Evolutionary conservation across 2,797 vertebrate genomes (phyloP).

Genomic region (Amniataba percoides): DNA sequence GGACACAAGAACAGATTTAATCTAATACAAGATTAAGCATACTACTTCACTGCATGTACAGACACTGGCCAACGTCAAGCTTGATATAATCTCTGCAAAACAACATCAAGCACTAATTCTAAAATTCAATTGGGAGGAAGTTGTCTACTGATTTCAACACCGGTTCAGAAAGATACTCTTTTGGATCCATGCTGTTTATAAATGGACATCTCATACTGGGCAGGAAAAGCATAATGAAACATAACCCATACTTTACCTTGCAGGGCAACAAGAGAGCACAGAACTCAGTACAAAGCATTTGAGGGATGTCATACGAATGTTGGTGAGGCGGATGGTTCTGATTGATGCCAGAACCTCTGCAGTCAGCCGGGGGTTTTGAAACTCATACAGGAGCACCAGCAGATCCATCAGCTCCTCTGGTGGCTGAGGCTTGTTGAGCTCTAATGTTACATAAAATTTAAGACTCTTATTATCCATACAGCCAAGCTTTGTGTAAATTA

Average conservation of each 20-base stretch:
- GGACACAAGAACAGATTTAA: neutral
- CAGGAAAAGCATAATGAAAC: neutral
- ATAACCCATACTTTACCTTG: constrained; percentile 71
- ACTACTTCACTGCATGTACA: neutral
- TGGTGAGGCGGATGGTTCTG: constrained; percentile 85
- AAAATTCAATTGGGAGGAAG: neutral
- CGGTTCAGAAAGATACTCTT: neutral
- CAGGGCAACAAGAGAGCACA: constrained; percentile 87
- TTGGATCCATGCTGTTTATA: neutral
- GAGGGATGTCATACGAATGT: constrained; percentile 92
- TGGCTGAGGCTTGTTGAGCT: constrained; percentile 87
- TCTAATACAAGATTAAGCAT: neutral
- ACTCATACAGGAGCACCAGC: constrained; percentile 95
- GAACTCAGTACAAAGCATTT: constrained; percentile 93
- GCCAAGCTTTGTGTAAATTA: neutral
- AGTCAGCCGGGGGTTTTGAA: constrained; percentile 94
- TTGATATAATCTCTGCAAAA: neutral
- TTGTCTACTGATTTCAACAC: neutral
- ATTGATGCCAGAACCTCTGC: constrained; percentile 91
- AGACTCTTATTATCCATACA: neutral
- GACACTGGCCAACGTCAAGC: too few relatives aligned
- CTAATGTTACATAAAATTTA: constrained; percentile 47
- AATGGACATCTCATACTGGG: neutral
- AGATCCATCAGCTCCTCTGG: constrained; percentile 95
- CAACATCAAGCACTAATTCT: neutral